These are phyloP conservation scores for Sarcoramphus papa DNA, from an alignment of 2,797 vertebrate genomes.

Conservation along the genomic window DNA sequence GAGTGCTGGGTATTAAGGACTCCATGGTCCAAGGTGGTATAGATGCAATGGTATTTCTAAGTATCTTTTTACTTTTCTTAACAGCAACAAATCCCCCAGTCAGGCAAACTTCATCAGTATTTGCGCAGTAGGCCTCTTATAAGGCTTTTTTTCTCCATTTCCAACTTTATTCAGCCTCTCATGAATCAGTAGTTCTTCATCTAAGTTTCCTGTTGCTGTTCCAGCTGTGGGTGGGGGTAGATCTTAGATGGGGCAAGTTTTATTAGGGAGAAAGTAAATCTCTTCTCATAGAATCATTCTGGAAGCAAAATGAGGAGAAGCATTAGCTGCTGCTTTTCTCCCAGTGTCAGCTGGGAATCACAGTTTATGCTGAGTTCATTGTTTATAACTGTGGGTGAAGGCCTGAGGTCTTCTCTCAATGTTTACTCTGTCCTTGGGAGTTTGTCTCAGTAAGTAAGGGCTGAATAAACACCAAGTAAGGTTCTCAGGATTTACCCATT, in stretches of 20 bases:
- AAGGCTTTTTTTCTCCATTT: neutral
- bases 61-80: neutral
- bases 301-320: neutral
- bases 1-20: neutral
- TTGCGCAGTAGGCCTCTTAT: neutral
- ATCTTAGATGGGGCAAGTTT: neutral
- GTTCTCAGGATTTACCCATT: slow-evolving; percentile 34
- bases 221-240: neutral
- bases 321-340: neutral
- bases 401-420: slow-evolving; percentile 26
- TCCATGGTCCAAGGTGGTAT: fast-evolving
- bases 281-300: neutral
- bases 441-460: slow-evolving; percentile 39
- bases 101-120: neutral
- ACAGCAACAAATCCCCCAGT: neutral
- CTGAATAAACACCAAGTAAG: slow-evolving; percentile 46
- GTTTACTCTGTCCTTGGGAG: slow-evolving; percentile 47
- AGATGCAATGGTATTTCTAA: neutral
- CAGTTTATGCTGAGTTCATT: slow-evolving; percentile 47
- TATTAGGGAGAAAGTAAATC: neutral
- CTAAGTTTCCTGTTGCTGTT: neutral
- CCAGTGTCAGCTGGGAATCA: neutral
- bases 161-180: neutral
- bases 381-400: slow-evolving; percentile 53
- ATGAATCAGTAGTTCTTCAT: neutral